Base-by-base conservation (phyloP, 2,797 vertebrate genomes). In the Falco cherrug region DNA sequence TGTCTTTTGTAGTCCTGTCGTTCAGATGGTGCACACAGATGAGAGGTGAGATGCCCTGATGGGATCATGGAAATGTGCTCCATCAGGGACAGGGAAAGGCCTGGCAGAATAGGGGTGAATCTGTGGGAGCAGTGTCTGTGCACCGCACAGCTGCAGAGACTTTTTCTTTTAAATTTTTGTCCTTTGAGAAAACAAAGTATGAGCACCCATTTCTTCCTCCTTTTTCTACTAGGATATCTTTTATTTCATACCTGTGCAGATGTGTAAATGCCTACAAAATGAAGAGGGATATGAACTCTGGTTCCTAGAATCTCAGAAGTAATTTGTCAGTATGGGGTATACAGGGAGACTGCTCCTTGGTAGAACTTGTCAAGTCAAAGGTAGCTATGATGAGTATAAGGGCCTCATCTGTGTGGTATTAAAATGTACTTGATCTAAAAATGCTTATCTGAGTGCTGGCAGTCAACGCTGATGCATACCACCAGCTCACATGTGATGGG, bases 11-110 rank as follows among this genome's bases (percentile, higher is more conserved):
- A 15, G 11, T 51, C 29, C 7, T n/a, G 39, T 13, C 16, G 24
- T 53, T 87, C n/a, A 31, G 39, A 1, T 70, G 26, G 43, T 1
- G 0, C 24, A 29, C 35, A 10, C 11, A 47, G 77, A 33, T 2
- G 5, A 19, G 65, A 54, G 61, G 15, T 22, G 50, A n/a, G 45
- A 10, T 73, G 31, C 19, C 10, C 37, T 26, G n/a, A 33, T 2
- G 2, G 9, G n/a, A 39, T 45, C 22, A 2, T 19, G 57, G 37
- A 84, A 63, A 17, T 5, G 6, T 25, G 35, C 43, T 83, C 54
- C 16, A 2, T 7, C 1, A 0, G 33, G n/a, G 28, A 33, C 1
- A 5, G 26, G 45, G 60, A 50, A 18, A 57, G 45, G 26, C 64
- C 13, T 20, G 50, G 39, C 56, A 78, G n/a, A 56, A 10, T 1